Percentiles rank a stretch among this genome's conserved stretches.
Evolutionary conservation across 1,140 invertebrate genomes (phyloP).

Genomic region (Hylaeus anthracinus): DNA sequence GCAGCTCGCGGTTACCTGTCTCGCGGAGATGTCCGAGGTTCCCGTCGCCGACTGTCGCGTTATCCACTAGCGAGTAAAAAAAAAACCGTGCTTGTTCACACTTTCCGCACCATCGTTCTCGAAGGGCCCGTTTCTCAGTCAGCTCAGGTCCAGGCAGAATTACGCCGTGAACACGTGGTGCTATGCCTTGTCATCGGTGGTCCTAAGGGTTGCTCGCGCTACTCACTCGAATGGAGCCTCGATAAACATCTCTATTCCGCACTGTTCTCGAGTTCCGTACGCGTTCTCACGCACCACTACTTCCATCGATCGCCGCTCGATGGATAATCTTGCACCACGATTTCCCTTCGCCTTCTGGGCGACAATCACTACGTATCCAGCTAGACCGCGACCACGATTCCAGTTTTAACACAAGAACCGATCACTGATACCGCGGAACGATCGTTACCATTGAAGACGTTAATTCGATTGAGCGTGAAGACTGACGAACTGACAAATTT

Average conservation of each 20-base stretch:
- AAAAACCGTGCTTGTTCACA: slow-evolving; percentile 8
- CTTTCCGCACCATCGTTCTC: slow-evolving; percentile 42
- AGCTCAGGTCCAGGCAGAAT: slow-evolving; percentile 1
- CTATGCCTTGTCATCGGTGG: slow-evolving; percentile 40
- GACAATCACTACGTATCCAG: not conserved
- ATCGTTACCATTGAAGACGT: not conserved
- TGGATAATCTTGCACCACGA: slow-evolving; percentile 21
- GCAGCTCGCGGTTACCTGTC: not conserved
- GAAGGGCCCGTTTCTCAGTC: not conserved
- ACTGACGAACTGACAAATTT: too few species aligned
- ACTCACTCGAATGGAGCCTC: slow-evolving; percentile 24
- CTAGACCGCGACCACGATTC: not conserved
- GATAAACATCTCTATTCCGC: slow-evolving; percentile 13
- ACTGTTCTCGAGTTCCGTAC: slow-evolving; percentile 17
- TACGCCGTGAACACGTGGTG: slow-evolving; percentile 48
- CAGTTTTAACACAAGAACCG: not conserved
- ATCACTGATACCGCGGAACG: not conserved
- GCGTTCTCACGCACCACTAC: slow-evolving; percentile 43
- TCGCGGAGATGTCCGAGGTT: not conserved
- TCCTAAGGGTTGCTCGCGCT: slow-evolving; percentile 1
- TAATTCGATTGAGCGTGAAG: too few species aligned
- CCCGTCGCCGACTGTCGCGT: not conserved
- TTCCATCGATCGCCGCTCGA: slow-evolving; percentile 19
- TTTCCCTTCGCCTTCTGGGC: not conserved
- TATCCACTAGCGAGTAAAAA: not conserved